phyloP scores from a whole-genome alignment of 2,797 vertebrate species.

The Furcifer pardalis region DNA sequence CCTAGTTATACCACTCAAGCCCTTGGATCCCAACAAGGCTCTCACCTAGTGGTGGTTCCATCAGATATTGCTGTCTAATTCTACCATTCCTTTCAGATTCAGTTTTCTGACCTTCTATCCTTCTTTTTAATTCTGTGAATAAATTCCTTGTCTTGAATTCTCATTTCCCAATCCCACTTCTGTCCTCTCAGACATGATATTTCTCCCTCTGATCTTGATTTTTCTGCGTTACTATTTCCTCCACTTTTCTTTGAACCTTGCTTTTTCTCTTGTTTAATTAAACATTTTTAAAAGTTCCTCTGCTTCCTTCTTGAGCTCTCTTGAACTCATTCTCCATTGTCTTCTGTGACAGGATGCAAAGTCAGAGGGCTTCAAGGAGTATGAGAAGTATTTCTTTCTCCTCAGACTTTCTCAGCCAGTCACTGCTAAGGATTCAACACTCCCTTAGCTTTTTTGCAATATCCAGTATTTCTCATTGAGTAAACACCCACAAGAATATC shows the following conservation, averaged over 20 bases:
- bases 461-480: not conserved
- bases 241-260: not conserved
- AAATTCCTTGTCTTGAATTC: not conserved
- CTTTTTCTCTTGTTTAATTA: not conserved
- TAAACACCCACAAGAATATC: too few relatives aligned
- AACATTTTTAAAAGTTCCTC: too few relatives aligned
- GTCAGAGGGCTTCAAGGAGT: not conserved
- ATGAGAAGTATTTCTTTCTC: not conserved
- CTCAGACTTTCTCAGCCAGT: not conserved
- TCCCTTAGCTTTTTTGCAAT: not conserved
- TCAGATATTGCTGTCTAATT: not conserved
- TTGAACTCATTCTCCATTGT: not conserved
- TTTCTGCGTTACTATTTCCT: not conserved
- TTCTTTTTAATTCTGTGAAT: not conserved
- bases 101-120: not conserved
- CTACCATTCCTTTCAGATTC: not conserved
- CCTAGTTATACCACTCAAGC: too few relatives aligned
- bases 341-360: not conserved
- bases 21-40: too few relatives aligned
- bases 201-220: not conserved
- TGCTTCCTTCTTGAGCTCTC: not conserved
- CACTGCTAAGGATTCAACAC: not conserved
- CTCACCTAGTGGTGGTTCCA: too few relatives aligned
- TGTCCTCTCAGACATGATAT: not conserved
- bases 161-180: not conserved